Conservation (phyloP, 2,113 vertebrate species). For the Corythornis madagascariensis region DNA sequence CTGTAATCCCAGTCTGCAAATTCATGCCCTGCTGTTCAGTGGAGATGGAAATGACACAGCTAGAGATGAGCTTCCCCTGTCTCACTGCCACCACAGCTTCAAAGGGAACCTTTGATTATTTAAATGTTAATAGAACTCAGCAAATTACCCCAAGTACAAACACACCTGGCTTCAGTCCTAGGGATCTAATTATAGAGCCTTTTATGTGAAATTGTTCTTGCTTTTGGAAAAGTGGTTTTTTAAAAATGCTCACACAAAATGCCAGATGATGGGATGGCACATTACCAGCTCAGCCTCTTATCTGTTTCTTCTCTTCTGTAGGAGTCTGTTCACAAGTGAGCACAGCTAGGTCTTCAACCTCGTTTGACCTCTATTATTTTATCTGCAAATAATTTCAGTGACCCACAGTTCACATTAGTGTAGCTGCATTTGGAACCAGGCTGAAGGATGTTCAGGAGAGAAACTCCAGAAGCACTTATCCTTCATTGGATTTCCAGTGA, state of each 20-base stretch:
- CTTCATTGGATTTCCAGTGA: neutral
- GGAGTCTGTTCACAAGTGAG: neutral
- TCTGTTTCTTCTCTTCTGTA: neutral
- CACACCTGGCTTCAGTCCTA: conserved; percentile 22
- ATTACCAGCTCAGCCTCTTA: neutral
- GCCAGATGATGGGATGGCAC: neutral
- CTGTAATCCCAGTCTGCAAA: neutral
- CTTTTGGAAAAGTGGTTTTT: conserved; percentile 24
- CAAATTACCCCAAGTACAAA: neutral
- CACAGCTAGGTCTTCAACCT: neutral
- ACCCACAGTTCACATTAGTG: neutral
- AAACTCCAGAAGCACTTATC: neutral
- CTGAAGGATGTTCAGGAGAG: neutral
- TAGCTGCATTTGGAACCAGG: neutral
- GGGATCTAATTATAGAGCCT: conserved; percentile 33
- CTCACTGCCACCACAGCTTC: neutral
- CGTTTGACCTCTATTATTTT: neutral
- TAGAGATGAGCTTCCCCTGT: neutral
- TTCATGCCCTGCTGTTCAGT: neutral
- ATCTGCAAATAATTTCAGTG: neutral
- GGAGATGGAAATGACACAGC: neutral
- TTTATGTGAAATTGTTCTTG: conserved; percentile 34
- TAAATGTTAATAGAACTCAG: conserved; percentile 49
- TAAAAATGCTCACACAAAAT: neutral
- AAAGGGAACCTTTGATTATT: conserved; percentile 43